Base-by-base conservation (phyloP, 2,113 vertebrate species). In the Progne subis region DNA sequence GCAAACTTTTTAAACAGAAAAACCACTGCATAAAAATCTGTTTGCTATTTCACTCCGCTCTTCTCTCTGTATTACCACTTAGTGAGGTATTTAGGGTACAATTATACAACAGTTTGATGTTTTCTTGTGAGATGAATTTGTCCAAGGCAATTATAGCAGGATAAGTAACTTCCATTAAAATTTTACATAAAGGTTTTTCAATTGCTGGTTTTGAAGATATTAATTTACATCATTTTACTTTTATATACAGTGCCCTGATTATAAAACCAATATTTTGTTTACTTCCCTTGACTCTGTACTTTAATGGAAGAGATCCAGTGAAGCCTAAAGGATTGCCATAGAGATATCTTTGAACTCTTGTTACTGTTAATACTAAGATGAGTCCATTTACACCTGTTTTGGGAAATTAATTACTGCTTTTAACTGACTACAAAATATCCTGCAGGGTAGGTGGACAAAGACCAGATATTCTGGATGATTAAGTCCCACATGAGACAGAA, bases 51-150 rank as follows among this genome's bases (percentile, higher is more conserved):
- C 93, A 93, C 85, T 95, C 93, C 91, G 94, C 88, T 96, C 90
- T 96, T 93, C 72, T 96, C 70, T 96, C 92, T 87, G 65, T 94
- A 94, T 88, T 90, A 92, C 78, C 92, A 96, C 80, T 94, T 83
- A 76, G 88, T 93, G 88, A 96, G 87, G 78, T 96, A 93, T 89
- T 94, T 95, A 92, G 79, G 95, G 91, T 95, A 75, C 94, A 97
- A 92, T 94, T 96, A 97, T 75, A 95, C 88, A 93, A 70, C 82
- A 88, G 86, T 92, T 95, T 81, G 91, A 96, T 96, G 90, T 92
- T 95, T 96, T 96, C 74, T 84, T 75, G 95, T 93, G 93, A 96
- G 87, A 92, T 83, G 18, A 96, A 92, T 76, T 86, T 0, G 32
- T 95, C 83, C 82, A 18, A 95, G 82, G 82, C 87, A 94, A 94